Evolutionary conservation across 2,888 invertebrate genomes (phyloP), one percentile per base, ranked within the genome.

Genomic region (Tiliacea aurago): DNA sequence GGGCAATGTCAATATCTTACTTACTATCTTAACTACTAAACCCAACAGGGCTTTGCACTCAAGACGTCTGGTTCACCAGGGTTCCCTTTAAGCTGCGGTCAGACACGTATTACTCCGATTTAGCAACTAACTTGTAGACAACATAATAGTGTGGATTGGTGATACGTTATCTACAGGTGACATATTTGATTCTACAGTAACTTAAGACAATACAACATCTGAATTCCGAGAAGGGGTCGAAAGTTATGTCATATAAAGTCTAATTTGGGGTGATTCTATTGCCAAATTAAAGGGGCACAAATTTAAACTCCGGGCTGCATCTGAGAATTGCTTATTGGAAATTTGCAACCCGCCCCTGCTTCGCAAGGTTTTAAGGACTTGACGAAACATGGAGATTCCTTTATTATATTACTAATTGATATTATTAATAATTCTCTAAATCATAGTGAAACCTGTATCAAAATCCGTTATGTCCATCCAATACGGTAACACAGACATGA

Each of bases 21-120:
- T n/a, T n/a, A n/a, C n/a, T n/a, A n/a, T n/a, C n/a, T n/a, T n/a
- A n/a, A n/a, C n/a, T n/a, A 74, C 23, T 56, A 49, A 56, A 41
- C 20, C 56, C 77, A 74, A 73, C 73, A 66, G 77, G 15, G 47
- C 41, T 76, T 66, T 49, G 67, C 67, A 76, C 56, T 76, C 47
- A 56, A 76, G 41, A 76, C 23, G 47, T 66, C 56, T 66, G 43
- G 47, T 43, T 33, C 66, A 49, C n/a, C 28, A 41, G n/a, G 20
- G 43, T 28, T 49, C 33, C 20, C 33, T 43, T 15, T 65, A 49
- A 56, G 33, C 67, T 66, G 47, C 33, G 15, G 67, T 33, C 33
- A 66, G 56, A 49, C 20, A n/a, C 0, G 47, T 28, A 65, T 33
- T 20, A 49, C 28, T 33, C 20, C 43, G 55, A 56, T 56, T 65